Evolutionary conservation across 2,888 invertebrate species (phyloP), one percentile per base, ranked within the genome.

Genomic region (Tanytarsus gracilentus): DNA sequence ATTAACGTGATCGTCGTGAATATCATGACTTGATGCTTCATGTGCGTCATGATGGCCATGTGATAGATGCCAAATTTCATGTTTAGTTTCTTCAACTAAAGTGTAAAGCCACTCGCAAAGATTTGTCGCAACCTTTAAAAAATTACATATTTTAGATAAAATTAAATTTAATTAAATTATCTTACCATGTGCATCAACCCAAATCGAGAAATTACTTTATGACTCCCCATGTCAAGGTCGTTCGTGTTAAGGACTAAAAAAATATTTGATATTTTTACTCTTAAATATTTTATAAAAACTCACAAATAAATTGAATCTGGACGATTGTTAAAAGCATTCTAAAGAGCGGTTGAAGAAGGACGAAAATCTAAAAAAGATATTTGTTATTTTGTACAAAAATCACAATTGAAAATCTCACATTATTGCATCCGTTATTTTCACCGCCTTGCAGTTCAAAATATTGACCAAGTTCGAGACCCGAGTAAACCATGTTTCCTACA

Each of bases 21-120:
- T 23, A 9, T 44, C 11, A 9, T 11, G 33, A 5, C 33, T 33
- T 33, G 33, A n/a, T 4, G 33, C 33, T 11, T n/a, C n/a, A 30
- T 29, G 29, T 4, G 30, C 14, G 6, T 5, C 11, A 27, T 59
- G 59, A 8, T 56, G 27, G 14, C 25, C 69, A 61, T 79, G 79
- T 65, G 80, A 78, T 65, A 88, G 76, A 68, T 86, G 86, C 65
- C 83, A 80, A 64, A 91, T 88, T 71, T 92, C 90, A 69, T 91
- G 90, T 69, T 88, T 86, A 2, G 92, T 92, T 71, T 93, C 92
- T 69, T 88, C 86, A 1, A 92, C 87, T 21, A 93, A 75, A 3
- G 91, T 89, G 69, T 88, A 85, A 52, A 94, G 72, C 95, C 95
- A 95, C 67, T 94, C 91, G 74, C 93, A 94, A 14, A 95, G 74